Percentiles rank a stretch among this genome's conserved stretches.
Conservation (phyloP, 2,888 invertebrate species). For the Athetis lepigone region DNA sequence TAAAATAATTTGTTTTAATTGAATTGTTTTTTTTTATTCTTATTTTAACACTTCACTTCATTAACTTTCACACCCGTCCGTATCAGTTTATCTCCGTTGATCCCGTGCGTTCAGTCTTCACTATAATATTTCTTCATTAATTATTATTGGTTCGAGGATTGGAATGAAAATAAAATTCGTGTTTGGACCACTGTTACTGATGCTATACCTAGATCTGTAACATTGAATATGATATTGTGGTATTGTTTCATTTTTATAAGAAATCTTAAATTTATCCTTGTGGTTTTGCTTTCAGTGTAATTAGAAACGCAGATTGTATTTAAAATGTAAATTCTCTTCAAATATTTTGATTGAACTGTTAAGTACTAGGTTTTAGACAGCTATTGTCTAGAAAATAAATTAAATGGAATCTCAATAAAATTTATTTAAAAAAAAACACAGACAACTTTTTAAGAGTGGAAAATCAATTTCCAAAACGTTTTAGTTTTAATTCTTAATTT, state of each 20-base stretch:
- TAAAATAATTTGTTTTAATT: constrained; percentile 7
- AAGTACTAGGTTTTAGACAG: too few relatives aligned
- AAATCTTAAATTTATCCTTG: background rate
- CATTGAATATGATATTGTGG: constrained; percentile 18
- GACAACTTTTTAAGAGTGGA: too few relatives aligned
- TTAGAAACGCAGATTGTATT: too few relatives aligned
- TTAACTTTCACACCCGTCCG: background rate
- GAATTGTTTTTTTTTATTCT: background rate
- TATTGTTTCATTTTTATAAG: constrained; percentile 27
- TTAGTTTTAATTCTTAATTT: too few relatives aligned
- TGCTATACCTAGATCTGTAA: constrained; percentile 53
- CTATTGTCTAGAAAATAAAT: too few relatives aligned
- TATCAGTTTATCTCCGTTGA: constrained; percentile 47
- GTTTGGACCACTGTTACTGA: constrained; percentile 63
- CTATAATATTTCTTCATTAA: constrained; percentile 62
- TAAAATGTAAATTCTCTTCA: too few relatives aligned
- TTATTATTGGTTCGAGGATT: constrained; percentile 63
- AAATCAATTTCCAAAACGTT: too few relatives aligned
- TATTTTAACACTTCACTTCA: constrained; percentile 9
- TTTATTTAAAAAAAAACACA: too few relatives aligned
- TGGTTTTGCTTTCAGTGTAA: background rate
- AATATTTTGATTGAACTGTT: too few relatives aligned
- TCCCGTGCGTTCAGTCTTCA: constrained; percentile 69
- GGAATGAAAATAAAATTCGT: constrained; percentile 73
- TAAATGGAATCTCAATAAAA: too few relatives aligned